phyloP scores from a whole-genome alignment of 2,888 invertebrate genomes.

The Platycheirus rosarum region DNA sequence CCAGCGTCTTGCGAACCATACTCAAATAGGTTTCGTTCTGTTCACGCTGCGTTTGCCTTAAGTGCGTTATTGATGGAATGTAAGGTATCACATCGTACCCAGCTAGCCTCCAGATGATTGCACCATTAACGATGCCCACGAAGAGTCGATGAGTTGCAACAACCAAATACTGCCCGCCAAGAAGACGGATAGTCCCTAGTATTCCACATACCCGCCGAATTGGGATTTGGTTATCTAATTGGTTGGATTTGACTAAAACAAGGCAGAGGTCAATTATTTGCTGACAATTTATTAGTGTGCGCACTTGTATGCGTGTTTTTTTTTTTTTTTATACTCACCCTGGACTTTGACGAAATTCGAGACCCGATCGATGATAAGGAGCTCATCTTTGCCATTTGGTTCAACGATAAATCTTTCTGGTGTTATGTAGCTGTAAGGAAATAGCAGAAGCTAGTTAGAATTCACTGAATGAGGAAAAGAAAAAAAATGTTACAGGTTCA shows the following conservation, averaged over 20 bases:
- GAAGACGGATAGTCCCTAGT: conserved; percentile 91
- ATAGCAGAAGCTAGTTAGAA: neutral
- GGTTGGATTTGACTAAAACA: conserved; percentile 84
- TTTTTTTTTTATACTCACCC: no score
- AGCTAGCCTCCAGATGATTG: conserved; percentile 90
- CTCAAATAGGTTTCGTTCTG: conserved; percentile 92
- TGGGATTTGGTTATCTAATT: conserved; percentile 86
- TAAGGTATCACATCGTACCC: conserved; percentile 94
- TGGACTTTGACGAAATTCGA: conserved; percentile 88
- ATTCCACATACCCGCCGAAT: conserved; percentile 92
- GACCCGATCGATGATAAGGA: conserved; percentile 93
- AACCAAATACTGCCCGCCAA: conserved; percentile 94
- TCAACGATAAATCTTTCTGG: conserved; percentile 95
- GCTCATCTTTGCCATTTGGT: conserved; percentile 88
- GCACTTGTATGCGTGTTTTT: no score
- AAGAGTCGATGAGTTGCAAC: conserved; percentile 92
- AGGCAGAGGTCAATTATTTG: conserved; percentile 11
- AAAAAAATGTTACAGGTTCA: conserved; percentile 86
- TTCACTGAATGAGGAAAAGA: conserved; percentile 17
- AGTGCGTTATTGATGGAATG: conserved; percentile 91
- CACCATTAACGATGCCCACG: conserved; percentile 91
- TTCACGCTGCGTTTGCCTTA: conserved; percentile 91
- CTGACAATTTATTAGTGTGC: neutral
- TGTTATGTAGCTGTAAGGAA: conserved; percentile 88
- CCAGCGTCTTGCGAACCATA: conserved; percentile 92